Base-by-base conservation (phyloP, 2,888 invertebrate genomes). In the Torymus texanus region DNA sequence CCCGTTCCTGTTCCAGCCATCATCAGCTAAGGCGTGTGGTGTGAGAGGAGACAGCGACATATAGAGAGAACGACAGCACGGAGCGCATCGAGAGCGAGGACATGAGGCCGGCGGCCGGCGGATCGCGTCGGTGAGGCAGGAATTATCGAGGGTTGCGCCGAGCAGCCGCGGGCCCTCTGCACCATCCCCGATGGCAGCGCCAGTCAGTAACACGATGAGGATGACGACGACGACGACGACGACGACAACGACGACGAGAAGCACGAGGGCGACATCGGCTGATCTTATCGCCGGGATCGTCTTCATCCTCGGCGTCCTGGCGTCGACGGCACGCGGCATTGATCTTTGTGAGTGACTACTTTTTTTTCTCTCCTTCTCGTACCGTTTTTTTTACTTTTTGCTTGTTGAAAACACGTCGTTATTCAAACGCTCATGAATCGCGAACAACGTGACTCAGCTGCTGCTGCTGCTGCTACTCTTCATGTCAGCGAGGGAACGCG, bases 341-440 rank as follows among this genome's bases (percentile, higher is more conserved):
- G 89, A 89, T 86, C 87, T 89, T 80, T 88, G 89, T 89, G 79
- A 89, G 78, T 24, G 58, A 75, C 16, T 50, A n/a, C n/a, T 55
- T 16, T 62, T 41, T 72, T 41, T 24, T 68, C 21, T 2, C 21
- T 2, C 21, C 21, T 1, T 21, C 21, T 21, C 21, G 21, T 21
- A 21, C 21, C 21, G 1, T 21, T 21, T 21, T 21, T 21, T 21
- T 21, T 21, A 21, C 29, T 14, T 41, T 75, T 18, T 11, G 41
- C 41, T 41, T 8, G 41, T 41, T 50, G 18, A 24, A 41, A 41
- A 41, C 8, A 18, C 24, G 65, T 59, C 59, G 67, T 75, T 75
- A 75, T 59, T 67, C 53, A 51, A 21, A 51, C 75, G n/a, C 24
- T 21, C 24, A 50, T 63, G 62, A 63, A 50, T 70, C 13, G 76